Base-by-base conservation (phyloP, 2,888 invertebrate species). In the Blera fallax region DNA sequence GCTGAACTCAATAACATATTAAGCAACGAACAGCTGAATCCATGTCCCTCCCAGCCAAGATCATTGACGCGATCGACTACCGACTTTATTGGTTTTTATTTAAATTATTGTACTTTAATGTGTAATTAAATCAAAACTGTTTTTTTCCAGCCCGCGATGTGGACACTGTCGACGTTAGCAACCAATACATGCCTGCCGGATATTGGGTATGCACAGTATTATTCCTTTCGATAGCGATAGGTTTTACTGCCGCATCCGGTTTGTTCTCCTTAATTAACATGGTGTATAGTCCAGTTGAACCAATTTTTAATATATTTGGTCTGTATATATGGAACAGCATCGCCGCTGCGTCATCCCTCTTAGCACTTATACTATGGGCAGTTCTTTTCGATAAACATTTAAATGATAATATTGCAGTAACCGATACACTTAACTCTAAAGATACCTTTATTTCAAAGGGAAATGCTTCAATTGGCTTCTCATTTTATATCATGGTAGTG, bases 311-410 rank as follows among this genome's bases (percentile, higher is more conserved):
- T 48, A 84, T 89, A 16, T 92, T 93, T 76, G 95, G 95, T 2
- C 91, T 95, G 8, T 95, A 94, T 88, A 89, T 94, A 11, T 95
- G 94, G 93, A 95, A 95, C 89, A 92, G 91, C 3, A 88, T 94
- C 29, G 94, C 94, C 24, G 89, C 89, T 18, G 88, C 87, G 50
- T 88, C 84, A 34, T 88, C 89, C 14, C 65, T 92, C 4, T 18
- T 93, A 18, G 88, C 90, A 1, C 76, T 93, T 60, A 87, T 90
- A 7, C 83, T 93, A 32, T 93, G 93, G 93, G 93, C 92, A 3
- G 88, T 89, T 1, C 88, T 92, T 73, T 93, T 90, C 88, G 89
- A 88, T 3, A 70, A 88, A 3, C 88, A 87, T 10, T 89, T 93
- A 6, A 87, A 88, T 11, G 87, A 91, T 40, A 92, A 93, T 87